phyloP scores from a whole-genome alignment of 2,888 invertebrate genomes.

The Asteroscopus sphinx region DNA sequence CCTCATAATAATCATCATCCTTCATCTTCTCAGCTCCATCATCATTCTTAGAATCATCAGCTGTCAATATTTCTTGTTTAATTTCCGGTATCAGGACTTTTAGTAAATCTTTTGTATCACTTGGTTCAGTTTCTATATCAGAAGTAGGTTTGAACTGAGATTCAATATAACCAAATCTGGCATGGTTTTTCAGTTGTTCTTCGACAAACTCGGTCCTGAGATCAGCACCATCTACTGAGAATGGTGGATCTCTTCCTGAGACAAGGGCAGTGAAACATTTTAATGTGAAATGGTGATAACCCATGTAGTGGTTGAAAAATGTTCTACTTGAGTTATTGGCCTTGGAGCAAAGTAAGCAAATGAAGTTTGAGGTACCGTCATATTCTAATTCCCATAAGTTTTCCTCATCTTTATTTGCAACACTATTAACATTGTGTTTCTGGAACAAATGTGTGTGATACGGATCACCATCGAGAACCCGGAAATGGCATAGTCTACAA shows the following conservation, averaged over 20 bases:
- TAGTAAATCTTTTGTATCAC: slow-evolving; percentile 57
- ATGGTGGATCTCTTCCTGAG: slow-evolving; percentile 78
- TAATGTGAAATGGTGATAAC: slow-evolving; percentile 83
- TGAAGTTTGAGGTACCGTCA: slow-evolving; percentile 71
- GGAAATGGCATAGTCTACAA: slow-evolving; percentile 83
- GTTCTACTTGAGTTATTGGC: slow-evolving; percentile 67
- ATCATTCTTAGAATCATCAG: slow-evolving; percentile 59
- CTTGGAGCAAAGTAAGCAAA: slow-evolving; percentile 80
- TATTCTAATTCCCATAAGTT: slow-evolving; percentile 77
- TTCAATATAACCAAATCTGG: slow-evolving; percentile 77
- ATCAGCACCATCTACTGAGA: slow-evolving; percentile 80
- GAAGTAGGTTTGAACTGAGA: slow-evolving; percentile 62
- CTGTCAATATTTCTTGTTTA: slow-evolving; percentile 64
- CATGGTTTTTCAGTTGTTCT: slow-evolving; percentile 71
- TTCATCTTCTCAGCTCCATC: slow-evolving; percentile 45
- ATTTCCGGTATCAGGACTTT: slow-evolving; percentile 66
- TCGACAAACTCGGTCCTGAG: slow-evolving; percentile 78
- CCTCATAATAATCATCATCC: slow-evolving; percentile 41
- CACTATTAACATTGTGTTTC: slow-evolving; percentile 80
- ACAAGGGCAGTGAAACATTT: slow-evolving; percentile 81
- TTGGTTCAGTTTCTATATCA: slow-evolving; percentile 33
- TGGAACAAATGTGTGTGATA: slow-evolving; percentile 80
- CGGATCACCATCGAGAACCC: slow-evolving; percentile 77
- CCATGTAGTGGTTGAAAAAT: slow-evolving; percentile 85
- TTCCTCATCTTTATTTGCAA: slow-evolving; percentile 71